Evolutionary conservation across 2,888 invertebrate species (phyloP).

Genomic region (Lagria hirta): DNA sequence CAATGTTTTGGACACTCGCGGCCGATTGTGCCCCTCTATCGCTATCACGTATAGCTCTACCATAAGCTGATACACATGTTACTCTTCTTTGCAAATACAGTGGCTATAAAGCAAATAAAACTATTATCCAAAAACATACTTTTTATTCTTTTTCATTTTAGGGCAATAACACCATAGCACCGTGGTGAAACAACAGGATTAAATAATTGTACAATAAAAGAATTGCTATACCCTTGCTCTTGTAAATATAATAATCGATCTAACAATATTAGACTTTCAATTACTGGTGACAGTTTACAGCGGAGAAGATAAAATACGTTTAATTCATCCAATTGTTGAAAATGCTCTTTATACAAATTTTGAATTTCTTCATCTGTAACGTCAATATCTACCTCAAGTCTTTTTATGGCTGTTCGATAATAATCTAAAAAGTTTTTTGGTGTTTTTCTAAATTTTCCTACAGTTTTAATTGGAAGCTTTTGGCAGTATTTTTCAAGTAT

Average conservation of each 20-base stretch:
- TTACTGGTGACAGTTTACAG: slow-evolving; percentile 72
- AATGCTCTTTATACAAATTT: slow-evolving; percentile 50
- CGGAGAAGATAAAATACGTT: slow-evolving; percentile 77
- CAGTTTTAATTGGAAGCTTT: slow-evolving; percentile 57
- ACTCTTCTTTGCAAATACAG: too few species aligned
- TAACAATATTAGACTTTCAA: slow-evolving; percentile 79
- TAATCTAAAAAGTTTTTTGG: slow-evolving; percentile 69
- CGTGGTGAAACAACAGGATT: slow-evolving; percentile 83
- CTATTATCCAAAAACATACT: neutral
- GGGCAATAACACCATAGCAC: slow-evolving; percentile 72
- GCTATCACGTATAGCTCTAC: too few species aligned
- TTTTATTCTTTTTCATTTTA: too few species aligned
- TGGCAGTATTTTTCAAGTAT: slow-evolving; percentile 55
- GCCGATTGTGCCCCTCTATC: too few species aligned
- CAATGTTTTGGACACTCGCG: too few species aligned
- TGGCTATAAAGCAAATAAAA: neutral
- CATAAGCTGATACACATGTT: too few species aligned
- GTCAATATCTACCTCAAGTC: slow-evolving; percentile 60
- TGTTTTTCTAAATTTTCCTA: slow-evolving; percentile 57
- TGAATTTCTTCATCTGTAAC: slow-evolving; percentile 55
- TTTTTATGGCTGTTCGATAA: slow-evolving; percentile 65
- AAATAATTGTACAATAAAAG: slow-evolving; percentile 75
- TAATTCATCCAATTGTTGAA: slow-evolving; percentile 60
- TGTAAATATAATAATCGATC: slow-evolving; percentile 78
- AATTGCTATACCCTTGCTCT: slow-evolving; percentile 62